Base-by-base conservation (phyloP, 1,140 invertebrate genomes). In the Sipha flava region DNA sequence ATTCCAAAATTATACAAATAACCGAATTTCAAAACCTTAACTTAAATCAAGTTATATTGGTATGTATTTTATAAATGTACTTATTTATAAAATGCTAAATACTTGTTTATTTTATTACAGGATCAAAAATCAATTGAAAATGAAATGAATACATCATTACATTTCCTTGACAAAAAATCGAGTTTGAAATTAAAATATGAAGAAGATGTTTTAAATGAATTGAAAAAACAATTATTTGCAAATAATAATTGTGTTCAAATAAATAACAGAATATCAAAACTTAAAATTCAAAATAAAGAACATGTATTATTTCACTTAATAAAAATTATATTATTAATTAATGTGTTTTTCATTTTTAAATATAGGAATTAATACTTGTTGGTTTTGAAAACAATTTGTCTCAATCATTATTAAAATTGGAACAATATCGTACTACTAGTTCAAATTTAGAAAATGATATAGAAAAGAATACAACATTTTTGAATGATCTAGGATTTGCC, bases 181-280 rank as follows among this genome's bases (percentile, higher is more conserved):
- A 77, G 40, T 37, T 18, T 57, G 12, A 77, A 77, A 77, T 43
- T 77, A 23, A 77, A 77, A 40, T 37, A 23, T 10, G 72, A 77
- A 77, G 72, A 77, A 37, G 52, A 77, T 14, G 57, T 57, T 57
- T 52, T 77, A 29, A 9, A 77, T 57, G 72, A 77, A 37, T 57
- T 77, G 40, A 77, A 57, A 77, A 77, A 77, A 57, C 72, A 77
- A 40, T 23, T 77, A 40, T 57, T 77, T 40, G 7, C 49, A 23
- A 77, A 77, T 23, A 77, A 77, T 7, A 10, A 26, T 77, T 77
- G 72, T 57, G 21, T 77, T 57, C 47, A 77, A 14, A 77, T 77
- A 23, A 77, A 77, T 77, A 77, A 77, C 21, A 77, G 40, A 77
- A 77, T 77, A 40, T 23, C 31, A n/a, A 52, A 77, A 57, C 21